Percentiles rank a stretch among this genome's conserved stretches.
Conservation (phyloP, 2,888 invertebrate species). For the Dusona sp. region DNA sequence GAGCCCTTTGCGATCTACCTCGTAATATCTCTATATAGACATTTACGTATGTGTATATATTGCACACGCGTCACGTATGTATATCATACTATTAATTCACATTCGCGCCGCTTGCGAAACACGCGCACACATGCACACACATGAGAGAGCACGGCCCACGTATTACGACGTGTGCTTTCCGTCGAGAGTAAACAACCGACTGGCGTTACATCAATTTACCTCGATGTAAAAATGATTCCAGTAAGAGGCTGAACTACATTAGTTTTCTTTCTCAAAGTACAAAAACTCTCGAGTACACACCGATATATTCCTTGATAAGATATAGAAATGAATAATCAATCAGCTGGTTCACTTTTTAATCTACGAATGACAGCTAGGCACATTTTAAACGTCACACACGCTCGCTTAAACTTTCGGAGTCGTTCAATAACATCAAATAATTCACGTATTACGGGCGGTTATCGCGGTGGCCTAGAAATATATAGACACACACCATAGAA, state of each 20-base stretch:
- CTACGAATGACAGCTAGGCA: conserved; percentile 34
- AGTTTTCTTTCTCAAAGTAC: conserved; percentile 1
- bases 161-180: conserved; percentile 50
- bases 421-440: conserved; percentile 17
- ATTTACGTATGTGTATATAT: conserved; percentile 2
- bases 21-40: conserved; percentile 10
- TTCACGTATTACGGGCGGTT: conserved; percentile 11
- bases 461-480: conserved; percentile 26
- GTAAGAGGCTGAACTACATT: background rate
- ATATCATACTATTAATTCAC: conserved; percentile 34
- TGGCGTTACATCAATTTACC: conserved; percentile 54
- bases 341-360: conserved; percentile 62
- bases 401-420: conserved; percentile 9
- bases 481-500: conserved; percentile 3
- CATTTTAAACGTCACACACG: conserved; percentile 48
- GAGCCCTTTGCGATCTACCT: conserved; percentile 40
- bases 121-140: conserved; percentile 23
- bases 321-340: conserved; percentile 42
- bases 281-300: conserved; percentile 17
- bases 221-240: conserved; percentile 7
- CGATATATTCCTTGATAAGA: conserved; percentile 2
- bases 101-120: conserved; percentile 57
- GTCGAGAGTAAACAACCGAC: conserved; percentile 61
- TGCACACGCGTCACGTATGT: conserved; percentile 11
- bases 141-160: conserved; percentile 28